Conservation (phyloP, 2,113 vertebrate species). For the Ursus arctos region DNA sequence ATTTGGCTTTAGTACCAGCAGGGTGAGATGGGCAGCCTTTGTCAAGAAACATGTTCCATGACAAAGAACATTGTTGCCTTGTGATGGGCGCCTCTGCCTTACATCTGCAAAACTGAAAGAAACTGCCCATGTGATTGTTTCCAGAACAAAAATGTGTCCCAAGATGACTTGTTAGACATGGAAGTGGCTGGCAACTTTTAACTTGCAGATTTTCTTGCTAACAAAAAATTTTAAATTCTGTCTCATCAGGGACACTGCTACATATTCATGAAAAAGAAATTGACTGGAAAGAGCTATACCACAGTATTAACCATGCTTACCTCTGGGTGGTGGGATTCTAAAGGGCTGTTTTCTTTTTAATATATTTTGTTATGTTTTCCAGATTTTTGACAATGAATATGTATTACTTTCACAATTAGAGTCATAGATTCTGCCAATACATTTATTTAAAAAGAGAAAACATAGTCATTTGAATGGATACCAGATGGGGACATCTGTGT, state of each 20-base stretch:
- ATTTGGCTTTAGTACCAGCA: background rate
- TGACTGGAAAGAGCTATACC: background rate
- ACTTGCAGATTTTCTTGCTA: conserved; percentile 73
- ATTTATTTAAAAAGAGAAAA: background rate
- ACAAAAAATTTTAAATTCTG: conserved; percentile 36
- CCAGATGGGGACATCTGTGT: conserved; percentile 1
- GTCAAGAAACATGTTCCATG: background rate
- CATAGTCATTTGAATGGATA: background rate
- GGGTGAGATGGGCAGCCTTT: background rate
- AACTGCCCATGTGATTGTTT: background rate
- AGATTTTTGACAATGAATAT: conserved; percentile 47
- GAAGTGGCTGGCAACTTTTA: conserved; percentile 63
- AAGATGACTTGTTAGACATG: conserved; percentile 70
- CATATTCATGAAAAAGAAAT: conserved; percentile 66
- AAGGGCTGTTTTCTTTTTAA: background rate
- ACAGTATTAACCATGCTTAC: background rate
- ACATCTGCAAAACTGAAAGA: background rate
- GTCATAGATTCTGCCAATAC: background rate
- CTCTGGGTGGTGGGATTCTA: conserved; percentile 15
- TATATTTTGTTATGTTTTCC: conserved; percentile 22
- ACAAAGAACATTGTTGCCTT: background rate
- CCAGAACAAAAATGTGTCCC: conserved; percentile 45
- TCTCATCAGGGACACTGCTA: conserved; percentile 44
- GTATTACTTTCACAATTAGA: conserved; percentile 34
- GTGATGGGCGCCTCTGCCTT: background rate